Conservation (phyloP, 1,140 invertebrate genomes). For the Listronotus bonariensis region DNA sequence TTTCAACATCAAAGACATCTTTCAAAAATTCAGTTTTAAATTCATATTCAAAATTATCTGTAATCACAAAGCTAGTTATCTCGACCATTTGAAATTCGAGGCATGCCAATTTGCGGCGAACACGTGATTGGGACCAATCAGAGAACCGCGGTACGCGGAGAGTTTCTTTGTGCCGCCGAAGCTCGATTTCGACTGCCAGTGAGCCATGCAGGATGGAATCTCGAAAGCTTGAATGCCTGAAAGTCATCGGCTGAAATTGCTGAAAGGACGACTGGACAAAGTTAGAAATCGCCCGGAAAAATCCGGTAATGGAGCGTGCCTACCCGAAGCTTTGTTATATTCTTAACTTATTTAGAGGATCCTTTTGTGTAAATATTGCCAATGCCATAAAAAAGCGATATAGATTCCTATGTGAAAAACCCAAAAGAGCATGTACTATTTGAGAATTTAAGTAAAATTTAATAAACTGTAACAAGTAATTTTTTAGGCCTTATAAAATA, state of each 20-base stretch:
- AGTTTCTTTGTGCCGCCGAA: slow-evolving; percentile 26
- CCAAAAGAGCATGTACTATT: too few species aligned
- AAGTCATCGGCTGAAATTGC: background rate
- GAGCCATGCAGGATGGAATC: slow-evolving; percentile 11
- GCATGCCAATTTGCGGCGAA: slow-evolving; percentile 2
- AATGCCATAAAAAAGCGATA: too few species aligned
- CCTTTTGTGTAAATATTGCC: too few species aligned
- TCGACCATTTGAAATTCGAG: slow-evolving; percentile 18
- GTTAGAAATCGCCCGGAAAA: background rate
- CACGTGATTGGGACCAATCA: slow-evolving; percentile 20
- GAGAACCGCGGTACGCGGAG: background rate
- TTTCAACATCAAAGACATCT: slow-evolving; percentile 10
- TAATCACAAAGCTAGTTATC: background rate
- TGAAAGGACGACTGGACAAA: background rate
- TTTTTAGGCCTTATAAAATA: too few species aligned
- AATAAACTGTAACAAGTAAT: too few species aligned
- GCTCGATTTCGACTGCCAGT: slow-evolving; percentile 28
- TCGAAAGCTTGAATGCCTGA: slow-evolving; percentile 18
- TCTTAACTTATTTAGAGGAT: too few species aligned
- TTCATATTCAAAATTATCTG: too few species aligned
- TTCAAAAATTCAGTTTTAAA: background rate
- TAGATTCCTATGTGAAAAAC: too few species aligned
- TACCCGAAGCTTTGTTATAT: too few species aligned
- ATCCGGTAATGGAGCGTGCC: too few species aligned
- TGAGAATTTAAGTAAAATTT: too few species aligned